Conservation (phyloP, 1,140 invertebrate genomes). For the Drosophila parabipectinata region DNA sequence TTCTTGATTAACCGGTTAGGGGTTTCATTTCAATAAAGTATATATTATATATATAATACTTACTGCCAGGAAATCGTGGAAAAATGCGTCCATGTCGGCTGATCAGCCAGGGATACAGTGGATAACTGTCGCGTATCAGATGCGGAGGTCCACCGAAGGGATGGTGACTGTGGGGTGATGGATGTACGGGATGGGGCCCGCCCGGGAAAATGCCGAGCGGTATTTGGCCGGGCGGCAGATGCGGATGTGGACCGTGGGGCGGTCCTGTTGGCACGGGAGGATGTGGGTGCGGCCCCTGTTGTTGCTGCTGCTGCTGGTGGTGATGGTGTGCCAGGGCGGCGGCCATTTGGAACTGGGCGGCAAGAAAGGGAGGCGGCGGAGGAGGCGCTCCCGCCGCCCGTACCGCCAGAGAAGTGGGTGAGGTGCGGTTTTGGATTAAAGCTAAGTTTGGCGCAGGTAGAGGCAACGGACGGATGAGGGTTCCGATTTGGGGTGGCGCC, state of each 20-base stretch:
- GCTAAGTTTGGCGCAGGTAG: constrained; percentile 72
- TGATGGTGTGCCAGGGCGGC: constrained; percentile 86
- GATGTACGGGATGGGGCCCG: constrained; percentile 68
- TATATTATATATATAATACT: constrained; percentile 76
- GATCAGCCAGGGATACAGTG: constrained; percentile 95
- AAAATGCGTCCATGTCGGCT: constrained; percentile 95
- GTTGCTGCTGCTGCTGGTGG: constrained; percentile 84
- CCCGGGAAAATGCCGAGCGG: constrained; percentile 81
- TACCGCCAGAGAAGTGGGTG: constrained; percentile 63
- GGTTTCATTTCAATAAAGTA: not conserved
- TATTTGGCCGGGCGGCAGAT: constrained; percentile 85
- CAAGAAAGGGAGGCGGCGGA: constrained; percentile 88
- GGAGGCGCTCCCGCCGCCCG: constrained; percentile 62
- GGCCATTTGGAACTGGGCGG: constrained; percentile 88
- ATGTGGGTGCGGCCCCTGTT: constrained; percentile 63
- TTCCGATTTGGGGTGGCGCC: constrained; percentile 51
- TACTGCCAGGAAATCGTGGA: constrained; percentile 94
- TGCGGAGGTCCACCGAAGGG: constrained; percentile 86
- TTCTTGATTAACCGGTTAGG: not conserved
- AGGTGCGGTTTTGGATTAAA: constrained; percentile 67
- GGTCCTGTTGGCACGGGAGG: constrained; percentile 79
- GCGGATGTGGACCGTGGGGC: constrained; percentile 83
- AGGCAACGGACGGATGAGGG: constrained; percentile 84
- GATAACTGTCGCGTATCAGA: constrained; percentile 91
- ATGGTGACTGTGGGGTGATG: constrained; percentile 85